Evolutionary conservation across 2,888 invertebrate genomes (phyloP), one percentile per base, ranked within the genome.

Genomic region (Homarus gammarus): DNA sequence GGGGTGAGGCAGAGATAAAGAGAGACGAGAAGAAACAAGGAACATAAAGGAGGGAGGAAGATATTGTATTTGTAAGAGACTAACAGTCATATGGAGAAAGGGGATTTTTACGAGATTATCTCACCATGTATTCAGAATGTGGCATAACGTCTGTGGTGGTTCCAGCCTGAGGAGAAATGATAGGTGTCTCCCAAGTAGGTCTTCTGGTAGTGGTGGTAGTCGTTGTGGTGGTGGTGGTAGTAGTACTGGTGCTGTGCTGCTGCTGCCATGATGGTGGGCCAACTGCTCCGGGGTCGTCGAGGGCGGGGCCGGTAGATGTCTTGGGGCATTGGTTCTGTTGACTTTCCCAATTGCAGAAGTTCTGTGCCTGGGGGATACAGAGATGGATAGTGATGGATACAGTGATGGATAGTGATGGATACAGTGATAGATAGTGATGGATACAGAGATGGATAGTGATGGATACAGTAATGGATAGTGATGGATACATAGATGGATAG

Each of bases 101-200:
- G 33, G 33, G 10, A 12, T 22, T n/a, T 31, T 38, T 6, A 40
- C 12, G 40, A 40, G 49, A 8, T 38, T 22, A 56, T 8, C 72
- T 73, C 73, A 73, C 73, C 73, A 40, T 73, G 38, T 73, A 73
- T 36, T 18, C 56, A 56, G 22, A 22, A 18, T 12, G 56, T 22
- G 18, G 56, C 3, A 56, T 5, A 22, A 56, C 56, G 1, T n/a
- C n/a, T n/a, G n/a, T n/a, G 56, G 56, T 18, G 5, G 56, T 56
- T 18, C 56, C 18, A 12, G 56, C n/a, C n/a, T n/a, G 56, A 56
- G 12, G 3, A 18, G 56, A 2, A 56, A 56, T 2, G 18, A 56
- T 56, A 22, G 56, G 56, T 18, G 1, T 56, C 22, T 56, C 18
- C 56, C 56, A 56, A 22, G 56, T 56, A 56, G 56, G 22, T 22